Evolutionary conservation across 2,113 vertebrate species (phyloP), one percentile per base, ranked within the genome.

Genomic region (Eptesicus fuscus): DNA sequence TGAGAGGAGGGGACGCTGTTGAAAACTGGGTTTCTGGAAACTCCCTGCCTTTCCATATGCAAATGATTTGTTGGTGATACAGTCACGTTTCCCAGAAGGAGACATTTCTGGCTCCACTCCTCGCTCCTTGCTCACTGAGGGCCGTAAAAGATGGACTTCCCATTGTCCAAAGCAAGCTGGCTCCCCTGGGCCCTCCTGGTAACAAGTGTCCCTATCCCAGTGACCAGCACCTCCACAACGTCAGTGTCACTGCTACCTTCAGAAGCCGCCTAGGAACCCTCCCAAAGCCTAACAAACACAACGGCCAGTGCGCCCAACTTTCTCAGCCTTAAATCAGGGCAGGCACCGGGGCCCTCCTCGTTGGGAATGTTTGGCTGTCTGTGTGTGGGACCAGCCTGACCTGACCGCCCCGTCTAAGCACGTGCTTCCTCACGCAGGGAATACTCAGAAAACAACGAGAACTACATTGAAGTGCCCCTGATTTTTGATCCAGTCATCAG

Each of bases 381-480:
- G 0, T 0, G 9, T 10, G 6, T 73, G 30, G 37, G 53, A 32
- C 2, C 17, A 23, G 25, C 37, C 20, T 28, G 1, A 0, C 49
- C 86, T 18, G 44, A 30, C 20, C 0, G 2, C 23, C 23, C 4
- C 4, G 1, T 18, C 65, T 40, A 83, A 44, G 5, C 1, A 28
- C 37, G 12, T 63, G 20, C 94, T 91, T 95, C 44, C 77, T 96
- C 22, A 23, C 93, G 9, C 91, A 99, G 99, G 97, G 98, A 99
- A 93, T 98, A 97, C 91, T 97, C 95, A 51, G 97, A 98, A 96
- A 98, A 98, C n/a, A 97, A 97, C 32, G 98, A 97, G 47, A 98
- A 98, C 93, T 99, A 98, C 47, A 94, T 99, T 70, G 99, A 99
- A 95, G 89, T 99, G 85, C 96, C 98, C 14, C 88, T 99, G 42